These are phyloP conservation scores for Lomographa bimaculata DNA, from an alignment of 2,888 invertebrate species.

Conservation along the genomic window DNA sequence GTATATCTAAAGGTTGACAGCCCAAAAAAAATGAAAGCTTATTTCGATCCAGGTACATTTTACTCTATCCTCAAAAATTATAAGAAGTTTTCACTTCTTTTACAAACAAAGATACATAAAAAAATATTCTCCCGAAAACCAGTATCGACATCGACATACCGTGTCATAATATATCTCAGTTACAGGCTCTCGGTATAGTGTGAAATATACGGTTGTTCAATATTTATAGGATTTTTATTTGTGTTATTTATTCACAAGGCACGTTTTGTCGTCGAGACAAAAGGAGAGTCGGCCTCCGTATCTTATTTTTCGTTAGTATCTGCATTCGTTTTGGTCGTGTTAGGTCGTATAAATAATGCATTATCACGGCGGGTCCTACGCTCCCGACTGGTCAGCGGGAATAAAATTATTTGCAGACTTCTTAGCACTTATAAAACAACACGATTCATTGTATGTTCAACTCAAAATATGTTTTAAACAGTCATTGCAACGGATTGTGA, in stretches of 20 bases:
- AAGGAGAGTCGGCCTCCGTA: conserved; percentile 58
- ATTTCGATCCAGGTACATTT: too few relatives aligned
- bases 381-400: conserved; percentile 52
- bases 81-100: conserved; percentile 61
- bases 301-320: conserved; percentile 77
- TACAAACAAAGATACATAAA: conserved; percentile 74
- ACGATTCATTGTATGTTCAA: conserved; percentile 38
- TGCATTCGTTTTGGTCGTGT: conserved; percentile 78
- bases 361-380: conserved; percentile 71
- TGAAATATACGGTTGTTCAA: conserved; percentile 79
- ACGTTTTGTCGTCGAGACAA: conserved; percentile 72
- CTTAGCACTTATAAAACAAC: conserved; percentile 54
- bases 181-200: conserved; percentile 68
- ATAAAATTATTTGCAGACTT: conserved; percentile 67
- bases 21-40: too few relatives aligned
- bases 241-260: conserved; percentile 77
- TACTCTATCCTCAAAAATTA: too few relatives aligned
- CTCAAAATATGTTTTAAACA: conserved; percentile 25
- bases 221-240: conserved; percentile 81
- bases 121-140: conserved; percentile 61
- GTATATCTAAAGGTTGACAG: too few relatives aligned
- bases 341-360: conserved; percentile 81
- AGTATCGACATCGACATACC: conserved; percentile 56
- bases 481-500: conserved; percentile 32
- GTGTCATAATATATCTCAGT: conserved; percentile 77